Percentiles rank a stretch among this genome's conserved stretches.
Conservation (phyloP, 2,888 invertebrate species). For the Meloe dianella region DNA sequence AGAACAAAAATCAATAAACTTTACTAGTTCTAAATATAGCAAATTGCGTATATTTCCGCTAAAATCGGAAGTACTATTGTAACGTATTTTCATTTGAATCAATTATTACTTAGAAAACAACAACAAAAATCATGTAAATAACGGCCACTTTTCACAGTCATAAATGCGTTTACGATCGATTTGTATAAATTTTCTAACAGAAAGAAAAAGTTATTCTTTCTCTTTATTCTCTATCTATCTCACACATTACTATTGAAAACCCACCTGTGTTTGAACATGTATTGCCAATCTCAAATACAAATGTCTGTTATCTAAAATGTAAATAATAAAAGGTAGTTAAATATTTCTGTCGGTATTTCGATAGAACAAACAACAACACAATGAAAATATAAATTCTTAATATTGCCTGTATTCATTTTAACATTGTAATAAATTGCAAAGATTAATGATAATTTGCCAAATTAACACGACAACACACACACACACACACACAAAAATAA, state of each 20-base stretch:
- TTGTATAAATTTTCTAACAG: slow-evolving; percentile 5
- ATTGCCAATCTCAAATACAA: slow-evolving; percentile 7
- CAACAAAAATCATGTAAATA: too few species aligned
- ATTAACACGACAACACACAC: too few species aligned
- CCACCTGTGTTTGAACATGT: slow-evolving; percentile 10
- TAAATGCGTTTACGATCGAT: not conserved
- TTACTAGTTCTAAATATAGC: too few species aligned
- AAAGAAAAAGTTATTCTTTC: too few species aligned
- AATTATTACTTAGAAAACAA: too few species aligned
- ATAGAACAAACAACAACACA: not conserved
- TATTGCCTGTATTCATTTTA: slow-evolving; percentile 5
- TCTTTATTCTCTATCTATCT: not conserved
- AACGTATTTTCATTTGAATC: not conserved
- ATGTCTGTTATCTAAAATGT: not conserved
- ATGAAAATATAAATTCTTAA: not conserved
- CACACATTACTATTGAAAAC: not conserved
- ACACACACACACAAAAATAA: too few species aligned
- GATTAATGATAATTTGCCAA: slow-evolving; percentile 2
- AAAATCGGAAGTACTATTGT: too few species aligned
- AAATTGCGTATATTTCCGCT: too few species aligned
- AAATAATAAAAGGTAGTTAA: not conserved
- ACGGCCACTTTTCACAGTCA: not conserved
- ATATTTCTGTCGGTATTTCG: not conserved
- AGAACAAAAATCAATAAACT: too few species aligned
- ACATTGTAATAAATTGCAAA: slow-evolving; percentile 14